Conservation (phyloP, 2,888 invertebrate genomes). For the Abrostola triplasia region DNA sequence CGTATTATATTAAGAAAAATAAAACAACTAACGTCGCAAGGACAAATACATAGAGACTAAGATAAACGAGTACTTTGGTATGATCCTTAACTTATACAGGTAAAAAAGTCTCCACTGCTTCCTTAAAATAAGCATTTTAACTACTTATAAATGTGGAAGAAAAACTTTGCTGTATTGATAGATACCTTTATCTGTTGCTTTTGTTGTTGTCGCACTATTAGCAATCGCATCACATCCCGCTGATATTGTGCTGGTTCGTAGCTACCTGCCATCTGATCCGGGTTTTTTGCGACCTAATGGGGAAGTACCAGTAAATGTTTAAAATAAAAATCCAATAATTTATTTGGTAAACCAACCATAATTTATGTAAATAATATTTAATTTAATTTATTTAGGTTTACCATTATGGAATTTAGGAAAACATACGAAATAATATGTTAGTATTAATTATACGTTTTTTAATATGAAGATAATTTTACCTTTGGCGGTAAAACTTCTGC, state of each 20-base stretch:
- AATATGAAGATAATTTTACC: slow-evolving; percentile 57
- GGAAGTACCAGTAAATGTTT: neutral
- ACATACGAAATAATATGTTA: too few species aligned
- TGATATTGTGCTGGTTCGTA: slow-evolving; percentile 75
- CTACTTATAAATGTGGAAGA: neutral
- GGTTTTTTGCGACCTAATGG: slow-evolving; percentile 65
- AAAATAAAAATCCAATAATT: too few species aligned
- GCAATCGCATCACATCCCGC: slow-evolving; percentile 81
- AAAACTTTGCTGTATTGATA: neutral
- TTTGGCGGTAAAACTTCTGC: slow-evolving; percentile 77
- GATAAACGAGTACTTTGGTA: too few species aligned
- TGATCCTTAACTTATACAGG: too few species aligned
- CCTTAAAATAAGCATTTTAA: too few species aligned
- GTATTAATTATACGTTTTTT: neutral
- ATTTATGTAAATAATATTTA: too few species aligned
- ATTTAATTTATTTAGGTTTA: too few species aligned
- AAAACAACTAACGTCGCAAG: too few species aligned
- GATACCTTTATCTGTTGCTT: slow-evolving; percentile 82
- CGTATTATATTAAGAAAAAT: neutral
- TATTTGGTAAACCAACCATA: too few species aligned
- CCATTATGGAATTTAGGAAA: too few species aligned
- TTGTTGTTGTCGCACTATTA: slow-evolving; percentile 82
- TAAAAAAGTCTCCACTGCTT: too few species aligned
- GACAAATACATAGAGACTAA: too few species aligned
- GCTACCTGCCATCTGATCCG: slow-evolving; percentile 69